Conservation (phyloP, 2,888 invertebrate species). For the Gisinianus flammeolus region DNA sequence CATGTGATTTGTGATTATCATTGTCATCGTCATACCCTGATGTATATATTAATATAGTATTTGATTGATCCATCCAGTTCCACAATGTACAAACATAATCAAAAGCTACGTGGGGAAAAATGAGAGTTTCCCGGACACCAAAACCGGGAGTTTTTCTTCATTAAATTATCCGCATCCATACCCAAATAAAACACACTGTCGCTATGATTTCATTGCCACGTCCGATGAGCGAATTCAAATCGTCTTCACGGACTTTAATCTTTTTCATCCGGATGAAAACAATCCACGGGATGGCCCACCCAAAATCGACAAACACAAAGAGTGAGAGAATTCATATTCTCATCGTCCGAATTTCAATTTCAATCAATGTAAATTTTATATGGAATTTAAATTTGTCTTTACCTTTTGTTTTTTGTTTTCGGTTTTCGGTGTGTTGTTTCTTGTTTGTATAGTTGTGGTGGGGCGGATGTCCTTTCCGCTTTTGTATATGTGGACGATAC, state of each 20-base stretch:
- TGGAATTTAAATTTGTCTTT: background rate
- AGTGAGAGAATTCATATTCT: background rate
- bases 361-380: background rate
- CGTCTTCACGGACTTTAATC: conserved; percentile 82
- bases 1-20: too few relatives aligned
- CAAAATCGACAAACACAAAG: conserved; percentile 16
- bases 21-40: too few relatives aligned
- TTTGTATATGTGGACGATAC: conserved; percentile 78
- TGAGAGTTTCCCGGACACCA: conserved; percentile 32
- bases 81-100: conserved; percentile 52
- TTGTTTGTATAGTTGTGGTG: conserved; percentile 59
- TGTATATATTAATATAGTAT: too few relatives aligned
- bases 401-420: background rate
- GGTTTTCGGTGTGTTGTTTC: background rate
- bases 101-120: conserved; percentile 78
- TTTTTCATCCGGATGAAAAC: conserved; percentile 68
- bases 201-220: conserved; percentile 87
- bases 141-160: conserved; percentile 80
- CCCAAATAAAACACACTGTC: conserved; percentile 79
- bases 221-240: conserved; percentile 85
- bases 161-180: conserved; percentile 85
- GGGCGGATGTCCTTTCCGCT: conserved; percentile 78
- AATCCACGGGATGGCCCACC: conserved; percentile 23
- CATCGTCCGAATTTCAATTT: background rate
- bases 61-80: conserved; percentile 46